A percentile compares a stretch with the other conserved stretches of the same genome.
phyloP scores from a whole-genome alignment of 2,113 vertebrate species.

The Candoia aspera region DNA sequence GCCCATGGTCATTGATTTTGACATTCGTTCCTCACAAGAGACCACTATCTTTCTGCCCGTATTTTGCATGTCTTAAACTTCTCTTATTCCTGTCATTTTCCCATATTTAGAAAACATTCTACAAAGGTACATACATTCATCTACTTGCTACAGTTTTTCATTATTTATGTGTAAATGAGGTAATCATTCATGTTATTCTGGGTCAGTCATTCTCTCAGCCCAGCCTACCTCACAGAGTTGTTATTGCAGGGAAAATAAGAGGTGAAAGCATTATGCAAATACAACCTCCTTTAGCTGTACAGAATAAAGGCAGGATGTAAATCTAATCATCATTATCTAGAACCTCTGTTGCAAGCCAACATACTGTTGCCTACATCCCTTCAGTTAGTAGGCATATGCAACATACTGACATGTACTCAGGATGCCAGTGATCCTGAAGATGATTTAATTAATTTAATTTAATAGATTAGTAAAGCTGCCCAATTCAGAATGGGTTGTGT shows the following conservation, averaged over 20 bases:
- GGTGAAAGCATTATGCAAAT: background rate
- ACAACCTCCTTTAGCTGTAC: background rate
- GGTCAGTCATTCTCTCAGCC: background rate
- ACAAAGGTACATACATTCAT: too few species aligned
- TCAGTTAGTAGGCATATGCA: background rate
- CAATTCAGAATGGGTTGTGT: background rate
- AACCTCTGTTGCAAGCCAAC: background rate
- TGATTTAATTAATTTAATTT: background rate
- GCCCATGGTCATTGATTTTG: background rate
- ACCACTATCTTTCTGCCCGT: background rate
- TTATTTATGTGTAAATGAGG: too few species aligned
- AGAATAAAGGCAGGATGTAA: background rate
- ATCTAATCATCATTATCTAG: background rate
- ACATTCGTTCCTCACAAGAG: background rate
- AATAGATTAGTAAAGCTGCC: background rate
- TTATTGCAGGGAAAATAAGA: background rate
- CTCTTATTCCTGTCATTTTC: background rate
- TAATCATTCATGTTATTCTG: too few species aligned
- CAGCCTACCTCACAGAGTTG: background rate
- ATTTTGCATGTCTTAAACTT: background rate
- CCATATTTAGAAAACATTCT: background rate
- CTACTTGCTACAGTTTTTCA: too few species aligned
- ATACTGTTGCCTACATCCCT: background rate
- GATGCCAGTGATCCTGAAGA: background rate
- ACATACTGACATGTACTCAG: background rate